Evolutionary conservation across 1,140 invertebrate species (phyloP).

Genomic region (Eufriesea mexicana): DNA sequence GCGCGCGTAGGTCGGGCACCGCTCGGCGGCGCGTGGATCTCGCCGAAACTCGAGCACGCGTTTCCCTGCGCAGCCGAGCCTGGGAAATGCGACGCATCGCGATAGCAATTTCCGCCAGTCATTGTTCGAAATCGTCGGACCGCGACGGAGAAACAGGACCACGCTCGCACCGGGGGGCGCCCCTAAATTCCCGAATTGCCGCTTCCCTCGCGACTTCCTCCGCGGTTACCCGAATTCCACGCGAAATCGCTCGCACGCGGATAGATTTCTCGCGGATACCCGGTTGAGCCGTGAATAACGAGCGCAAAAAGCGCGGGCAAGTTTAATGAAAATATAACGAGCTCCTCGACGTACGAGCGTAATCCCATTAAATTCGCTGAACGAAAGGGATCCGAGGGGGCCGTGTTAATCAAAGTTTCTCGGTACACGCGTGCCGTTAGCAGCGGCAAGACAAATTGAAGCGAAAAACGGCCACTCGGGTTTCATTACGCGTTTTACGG

Average conservation of each 20-base stretch:
- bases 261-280: neutral
- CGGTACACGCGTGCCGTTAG: neutral
- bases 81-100: conserved; percentile 22
- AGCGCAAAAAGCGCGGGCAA: neutral
- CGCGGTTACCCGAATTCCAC: no score
- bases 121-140: conserved; percentile 24
- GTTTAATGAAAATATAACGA: conserved; percentile 25
- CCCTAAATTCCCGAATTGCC: conserved; percentile 6
- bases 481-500: conserved; percentile 5
- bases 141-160: neutral
- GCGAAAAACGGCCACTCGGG: neutral
- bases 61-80: neutral
- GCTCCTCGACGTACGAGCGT: neutral
- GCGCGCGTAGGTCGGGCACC: no score
- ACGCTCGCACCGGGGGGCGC: neutral
- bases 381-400: neutral
- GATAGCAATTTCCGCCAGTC: conserved; percentile 13
- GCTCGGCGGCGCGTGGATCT: neutral
- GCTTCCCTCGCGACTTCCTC: neutral
- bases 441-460: neutral
- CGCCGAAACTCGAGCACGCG: neutral
- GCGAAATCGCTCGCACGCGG: neutral
- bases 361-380: neutral
- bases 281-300: neutral
- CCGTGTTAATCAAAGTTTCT: neutral